phyloP scores from a whole-genome alignment of 2,888 invertebrate species.

The Linnaemya tessellans region DNA sequence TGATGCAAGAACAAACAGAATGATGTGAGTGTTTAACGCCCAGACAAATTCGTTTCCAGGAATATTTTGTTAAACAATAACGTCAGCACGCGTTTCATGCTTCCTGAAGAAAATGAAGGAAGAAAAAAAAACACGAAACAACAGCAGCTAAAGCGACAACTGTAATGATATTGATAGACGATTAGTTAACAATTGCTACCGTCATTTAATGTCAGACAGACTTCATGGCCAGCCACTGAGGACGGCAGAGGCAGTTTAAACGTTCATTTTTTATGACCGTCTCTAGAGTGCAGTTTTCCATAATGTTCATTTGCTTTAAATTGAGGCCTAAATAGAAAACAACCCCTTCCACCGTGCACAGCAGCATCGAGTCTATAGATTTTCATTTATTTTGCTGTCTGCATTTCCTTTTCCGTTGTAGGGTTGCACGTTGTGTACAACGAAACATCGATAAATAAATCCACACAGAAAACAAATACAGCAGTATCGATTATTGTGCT shows the following conservation, averaged over 20 bases:
- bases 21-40: constrained; percentile 72
- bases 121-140: constrained; percentile 3
- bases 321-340: constrained; percentile 80
- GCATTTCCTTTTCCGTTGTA: constrained; percentile 55
- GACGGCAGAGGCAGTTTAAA: background rate
- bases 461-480: constrained; percentile 24
- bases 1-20: constrained; percentile 70
- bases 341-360: constrained; percentile 50
- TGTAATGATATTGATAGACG: constrained; percentile 70
- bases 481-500: constrained; percentile 66
- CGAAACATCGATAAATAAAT: constrained; percentile 47
- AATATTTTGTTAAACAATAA: constrained; percentile 72
- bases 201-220: constrained; percentile 45
- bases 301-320: constrained; percentile 78
- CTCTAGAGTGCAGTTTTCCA: constrained; percentile 80
- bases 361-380: background rate
- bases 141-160: constrained; percentile 20
- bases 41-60: constrained; percentile 73
- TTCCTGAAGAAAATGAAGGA: constrained; percentile 38
- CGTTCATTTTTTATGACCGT: constrained; percentile 69
- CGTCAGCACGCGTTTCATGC: constrained; percentile 72
- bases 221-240: constrained; percentile 36
- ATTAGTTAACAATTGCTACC: constrained; percentile 70
- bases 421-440: constrained; percentile 38
- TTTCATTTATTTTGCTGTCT: constrained; percentile 31